A percentile compares a stretch with the other conserved stretches of the same genome.
Evolutionary conservation across 2,113 vertebrate genomes (phyloP).

Genomic region (Pampusana beccarii): DNA sequence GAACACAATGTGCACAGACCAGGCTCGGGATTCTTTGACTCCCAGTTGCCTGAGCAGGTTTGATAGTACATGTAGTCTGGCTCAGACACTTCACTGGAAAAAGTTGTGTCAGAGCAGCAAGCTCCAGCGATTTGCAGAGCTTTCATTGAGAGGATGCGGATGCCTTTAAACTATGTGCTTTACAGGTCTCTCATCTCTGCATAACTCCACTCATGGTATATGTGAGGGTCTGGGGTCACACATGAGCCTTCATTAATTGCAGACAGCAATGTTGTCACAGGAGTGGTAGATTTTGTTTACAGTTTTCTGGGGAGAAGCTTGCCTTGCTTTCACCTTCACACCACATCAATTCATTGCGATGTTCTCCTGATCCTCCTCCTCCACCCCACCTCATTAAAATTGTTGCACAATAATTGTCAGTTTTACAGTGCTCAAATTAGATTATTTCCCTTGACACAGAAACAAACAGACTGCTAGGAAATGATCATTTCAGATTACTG

Average conservation of each 20-base stretch:
- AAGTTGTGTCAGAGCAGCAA: neutral
- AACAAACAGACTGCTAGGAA: slow-evolving; percentile 67
- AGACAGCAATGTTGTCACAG: neutral
- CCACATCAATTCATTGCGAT: neutral
- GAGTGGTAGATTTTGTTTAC: neutral
- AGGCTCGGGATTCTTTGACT: neutral
- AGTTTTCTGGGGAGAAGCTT: neutral
- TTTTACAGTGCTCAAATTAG: slow-evolving; percentile 33
- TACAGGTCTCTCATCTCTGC: neutral
- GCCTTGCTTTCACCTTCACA: slow-evolving; percentile 43
- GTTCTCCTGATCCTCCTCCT: neutral
- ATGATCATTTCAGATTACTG: slow-evolving; percentile 63
- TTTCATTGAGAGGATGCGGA: neutral
- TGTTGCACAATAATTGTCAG: slow-evolving; percentile 60
- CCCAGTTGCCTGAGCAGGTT: neutral
- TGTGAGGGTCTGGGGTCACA: neutral
- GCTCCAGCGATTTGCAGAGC: neutral
- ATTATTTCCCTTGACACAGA: slow-evolving; percentile 64
- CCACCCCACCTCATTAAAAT: neutral
- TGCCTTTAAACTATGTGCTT: neutral
- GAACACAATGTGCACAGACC: neutral
- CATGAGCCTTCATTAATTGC: neutral
- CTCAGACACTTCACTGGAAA: neutral
- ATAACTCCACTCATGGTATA: neutral
- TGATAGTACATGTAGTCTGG: neutral